Base-by-base conservation (phyloP, 2,888 invertebrate genomes). In the Onthophagus sagittarius region DNA sequence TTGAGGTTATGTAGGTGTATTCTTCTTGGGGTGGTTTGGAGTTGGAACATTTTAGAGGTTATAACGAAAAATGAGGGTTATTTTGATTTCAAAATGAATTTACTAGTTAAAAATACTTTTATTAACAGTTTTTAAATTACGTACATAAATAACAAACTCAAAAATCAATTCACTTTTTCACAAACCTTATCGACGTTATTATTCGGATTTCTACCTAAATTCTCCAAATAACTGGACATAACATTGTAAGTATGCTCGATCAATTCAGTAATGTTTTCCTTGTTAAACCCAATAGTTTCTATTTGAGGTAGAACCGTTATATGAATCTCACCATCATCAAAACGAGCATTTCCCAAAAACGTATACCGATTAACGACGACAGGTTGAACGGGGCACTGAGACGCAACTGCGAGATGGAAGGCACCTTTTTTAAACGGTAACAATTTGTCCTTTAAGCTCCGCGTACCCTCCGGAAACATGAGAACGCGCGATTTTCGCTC, bases 401-500 rank as follows among this genome's bases (percentile, higher is more conserved):
- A 93, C 77, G 92, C 90, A 76, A 97, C 87, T 0, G 98, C 98
- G 77, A 98, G 91, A 85, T 97, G 96, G 87, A 99, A 98, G 2
- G 96, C 97, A 6, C 98, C 98, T 84, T 98, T 98, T 83, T 98
- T 97, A 85, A 98, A 97, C 0, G 96, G 95, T 79, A 97, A 85
- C 80, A 98, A 86, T 31, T 89, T 89, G 33, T 91, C 92, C 2
- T 89, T 90, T n/a, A 89, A 89, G 82, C 93, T 92, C 76, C 98
- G 88, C 5, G 97, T 97, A 13, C 98, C 98, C 86, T 98, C 98
- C 0, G 98, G 97, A 84, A 96, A 98, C 75, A 98, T 89, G 82
- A 95, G 89, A 71, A 98, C 86, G 84, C 93, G 92, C 11, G 91
- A 91, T 86, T 92, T 91, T 76, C 89, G 86, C 23, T 89, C 86